These are phyloP conservation scores for Nomada goodeniana DNA, from an alignment of 2,888 invertebrate species.

Conservation along the genomic window DNA sequence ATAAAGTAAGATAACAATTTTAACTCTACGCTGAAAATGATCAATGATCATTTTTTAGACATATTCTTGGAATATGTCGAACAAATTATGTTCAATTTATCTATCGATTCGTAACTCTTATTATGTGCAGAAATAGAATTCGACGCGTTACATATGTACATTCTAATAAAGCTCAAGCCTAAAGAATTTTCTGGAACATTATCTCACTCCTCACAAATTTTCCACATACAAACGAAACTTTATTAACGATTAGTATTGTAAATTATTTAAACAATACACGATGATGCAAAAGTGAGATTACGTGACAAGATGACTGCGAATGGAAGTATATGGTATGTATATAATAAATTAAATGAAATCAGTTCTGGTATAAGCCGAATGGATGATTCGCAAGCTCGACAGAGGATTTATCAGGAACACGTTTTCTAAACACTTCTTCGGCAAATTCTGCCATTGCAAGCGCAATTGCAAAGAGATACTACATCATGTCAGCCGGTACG, in stretches of 20 bases:
- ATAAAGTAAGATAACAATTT: neutral
- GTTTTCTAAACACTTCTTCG: constrained; percentile 1
- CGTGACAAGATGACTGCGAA: neutral
- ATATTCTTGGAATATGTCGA: neutral
- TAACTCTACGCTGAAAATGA: neutral
- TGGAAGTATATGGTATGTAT: neutral
- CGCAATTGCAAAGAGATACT: neutral
- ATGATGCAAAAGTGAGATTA: neutral
- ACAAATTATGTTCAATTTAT: neutral
- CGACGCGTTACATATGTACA: too few species aligned
- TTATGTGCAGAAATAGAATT: too few species aligned
- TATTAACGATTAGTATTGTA: constrained; percentile 1
- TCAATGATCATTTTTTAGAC: neutral
- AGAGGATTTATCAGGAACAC: neutral
- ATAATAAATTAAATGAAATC: neutral
- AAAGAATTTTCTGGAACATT: neutral
- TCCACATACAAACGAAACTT: neutral
- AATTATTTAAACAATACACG: neutral
- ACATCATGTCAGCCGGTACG: constrained; percentile 43
- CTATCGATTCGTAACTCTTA: too few species aligned
- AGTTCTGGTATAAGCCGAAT: neutral
- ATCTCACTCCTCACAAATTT: neutral
- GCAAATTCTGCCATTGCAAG: neutral
- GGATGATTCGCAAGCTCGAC: neutral
- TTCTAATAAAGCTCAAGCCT: neutral